Evolutionary conservation across 2,888 invertebrate genomes (phyloP), one percentile per base, ranked within the genome.

Genomic region (Parascotia fuliginaria): DNA sequence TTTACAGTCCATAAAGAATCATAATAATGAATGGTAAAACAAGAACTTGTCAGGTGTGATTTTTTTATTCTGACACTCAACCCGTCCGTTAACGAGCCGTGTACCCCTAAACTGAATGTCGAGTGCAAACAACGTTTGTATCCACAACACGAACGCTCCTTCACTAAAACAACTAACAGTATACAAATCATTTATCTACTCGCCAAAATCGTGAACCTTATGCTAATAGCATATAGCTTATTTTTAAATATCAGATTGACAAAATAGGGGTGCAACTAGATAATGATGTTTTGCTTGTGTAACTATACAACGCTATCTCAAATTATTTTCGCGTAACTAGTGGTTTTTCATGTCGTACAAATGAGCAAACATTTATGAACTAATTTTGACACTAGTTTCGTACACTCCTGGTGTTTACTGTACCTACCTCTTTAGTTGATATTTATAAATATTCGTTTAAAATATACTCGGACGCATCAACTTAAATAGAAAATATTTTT

Each of bases 231-330:
- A 0, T 42, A 60, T 27, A 29, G 46, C 43, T 0, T 19, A 40
- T n/a, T 40, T 55, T 68, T 33, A 5, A 51, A 60, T 55, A 43
- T 42, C 40, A 3, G 31, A 29, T 28, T 9, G 27, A 24, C 16
- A 28, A 60, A 67, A 72, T 73, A 75, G 29, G 66, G 76, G 78
- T 55, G 75, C 58, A 67, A 74, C 66, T 65, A 70, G 68, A 81
- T 83, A 84, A 84, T 81, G 82, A 83, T 75, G 81, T 75, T 78
- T 77, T 73, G 68, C 67, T 73, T 73, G 67, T 74, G 7, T 11
- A 41, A 11, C 11, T 32, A 14, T 24, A 9, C 4, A 22, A 39
- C 68, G 29, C 19, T 29, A 13, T 34, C 27, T 19, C 28, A 51
- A 49, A 52, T 38, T 22, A 28, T 42, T 42, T 27, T 15, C 2